Conservation (phyloP, 2,113 vertebrate genomes). For the Passer montanus region DNA sequence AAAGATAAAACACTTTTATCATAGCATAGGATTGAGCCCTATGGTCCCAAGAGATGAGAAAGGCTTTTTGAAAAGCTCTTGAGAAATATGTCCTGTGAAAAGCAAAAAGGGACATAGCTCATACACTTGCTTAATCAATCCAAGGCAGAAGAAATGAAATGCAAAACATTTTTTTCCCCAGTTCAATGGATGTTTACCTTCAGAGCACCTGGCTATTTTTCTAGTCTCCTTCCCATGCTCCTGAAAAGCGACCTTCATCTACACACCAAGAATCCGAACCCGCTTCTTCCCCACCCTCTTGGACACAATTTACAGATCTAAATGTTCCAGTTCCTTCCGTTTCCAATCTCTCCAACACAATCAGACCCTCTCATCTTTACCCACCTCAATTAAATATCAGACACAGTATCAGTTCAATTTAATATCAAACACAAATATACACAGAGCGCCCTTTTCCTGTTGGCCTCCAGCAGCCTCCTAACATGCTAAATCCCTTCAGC, state of each 20-base stretch:
- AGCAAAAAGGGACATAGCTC: background rate
- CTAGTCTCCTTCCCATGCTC: background rate
- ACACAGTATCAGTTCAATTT: background rate
- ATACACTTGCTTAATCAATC: background rate
- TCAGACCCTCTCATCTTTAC: background rate
- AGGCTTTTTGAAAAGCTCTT: background rate
- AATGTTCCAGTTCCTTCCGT: background rate
- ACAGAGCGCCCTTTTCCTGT: background rate
- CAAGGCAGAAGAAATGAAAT: background rate
- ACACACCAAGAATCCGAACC: background rate
- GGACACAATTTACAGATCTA: background rate
- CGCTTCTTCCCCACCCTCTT: accelerated
- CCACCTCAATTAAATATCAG: background rate
- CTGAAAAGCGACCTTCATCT: background rate
- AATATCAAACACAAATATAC: accelerated
- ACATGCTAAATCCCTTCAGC: background rate
- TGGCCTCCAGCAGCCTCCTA: accelerated
- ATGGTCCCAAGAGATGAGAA: background rate
- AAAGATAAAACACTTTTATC: background rate
- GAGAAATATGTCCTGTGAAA: background rate
- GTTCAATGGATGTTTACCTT: background rate
- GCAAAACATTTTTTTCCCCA: background rate
- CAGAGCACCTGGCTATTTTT: background rate
- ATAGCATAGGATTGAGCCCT: background rate
- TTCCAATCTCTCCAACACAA: background rate